Percentiles rank a stretch among this genome's conserved stretches.
Evolutionary conservation across 2,797 vertebrate genomes (phyloP).

Genomic region (Lepus oiostolus): DNA sequence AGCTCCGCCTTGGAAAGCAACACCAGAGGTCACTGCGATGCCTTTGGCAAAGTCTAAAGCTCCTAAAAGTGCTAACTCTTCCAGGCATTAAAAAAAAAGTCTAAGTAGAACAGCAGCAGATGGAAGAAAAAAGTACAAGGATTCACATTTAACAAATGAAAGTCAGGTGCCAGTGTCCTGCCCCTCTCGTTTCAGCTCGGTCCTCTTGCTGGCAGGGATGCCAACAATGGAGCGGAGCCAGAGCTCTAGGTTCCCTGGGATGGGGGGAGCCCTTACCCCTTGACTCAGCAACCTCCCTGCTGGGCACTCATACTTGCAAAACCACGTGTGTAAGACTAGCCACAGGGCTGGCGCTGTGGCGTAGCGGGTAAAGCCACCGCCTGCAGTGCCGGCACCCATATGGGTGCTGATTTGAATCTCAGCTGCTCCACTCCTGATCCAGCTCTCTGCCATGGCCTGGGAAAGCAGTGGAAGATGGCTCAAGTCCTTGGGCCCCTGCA

Average conservation of each 20-base stretch:
- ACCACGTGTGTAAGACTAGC: background rate
- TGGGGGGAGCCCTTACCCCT: background rate
- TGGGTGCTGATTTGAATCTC: no score
- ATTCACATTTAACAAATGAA: background rate
- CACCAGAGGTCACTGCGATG: background rate
- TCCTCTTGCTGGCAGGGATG: background rate
- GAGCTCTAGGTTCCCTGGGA: background rate
- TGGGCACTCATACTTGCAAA: background rate
- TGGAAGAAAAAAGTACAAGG: background rate
- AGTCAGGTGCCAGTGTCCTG: background rate
- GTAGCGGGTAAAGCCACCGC: no score
- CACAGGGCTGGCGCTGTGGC: no score
- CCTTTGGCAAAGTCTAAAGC: background rate
- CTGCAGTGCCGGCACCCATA: no score
- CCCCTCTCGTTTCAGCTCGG: background rate
- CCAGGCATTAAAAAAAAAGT: background rate
- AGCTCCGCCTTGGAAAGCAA: background rate
- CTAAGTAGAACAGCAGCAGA: background rate
- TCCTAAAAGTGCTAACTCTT: conserved; percentile 5
- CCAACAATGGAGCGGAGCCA: background rate
- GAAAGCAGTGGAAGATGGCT: no score
- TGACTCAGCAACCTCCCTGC: background rate
- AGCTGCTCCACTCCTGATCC: no score
- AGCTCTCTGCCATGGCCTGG: no score
- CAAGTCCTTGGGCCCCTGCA: no score